Evolutionary conservation across 2,888 invertebrate genomes (phyloP), one percentile per base, ranked within the genome.

Genomic region (Eupsilia transversa): DNA sequence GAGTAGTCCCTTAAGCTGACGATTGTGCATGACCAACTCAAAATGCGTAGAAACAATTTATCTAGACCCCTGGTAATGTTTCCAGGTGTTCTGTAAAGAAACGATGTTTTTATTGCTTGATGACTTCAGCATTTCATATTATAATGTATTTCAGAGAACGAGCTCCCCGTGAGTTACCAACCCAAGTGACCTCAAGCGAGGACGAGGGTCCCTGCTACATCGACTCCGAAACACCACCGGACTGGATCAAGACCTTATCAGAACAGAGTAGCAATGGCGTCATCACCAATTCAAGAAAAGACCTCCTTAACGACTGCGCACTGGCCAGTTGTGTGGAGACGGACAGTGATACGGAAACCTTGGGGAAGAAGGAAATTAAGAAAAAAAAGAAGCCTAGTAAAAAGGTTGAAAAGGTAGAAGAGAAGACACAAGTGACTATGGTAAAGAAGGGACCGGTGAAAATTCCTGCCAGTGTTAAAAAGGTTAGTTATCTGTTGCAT

Each of bases 101-200:
- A n/a, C 35, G 1, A 38, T 27, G 6, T 43, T 63, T 63, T 12
- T 43, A 63, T 30, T 38, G 14, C 20, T 46, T 17, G 17, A 30
- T 23, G n/a, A 35, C 27, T n/a, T 27, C 9, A 56, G n/a, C 0
- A 33, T n/a, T 43, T 5, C 1, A 7, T 20, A 5, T 14, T 20
- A 5, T 14, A n/a, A 35, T 14, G 3, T 10, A 61, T 88, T 95
- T 91, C 63, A 96, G 97, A 84, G 97, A 97, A 84, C 94, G 96
- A 0, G 88, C 94, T 0, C 96, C 97, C 56, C 94, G 97, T 35
- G 97, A 97, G 61, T 87, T 97, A 1, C 97, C 97, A 1, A 94
- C 93, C 0, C 94, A 92, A 81, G 89, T 94, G 54, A 88, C 94
- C 30, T 96, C 96, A 0, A 96, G 96, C 79, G 96, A 96, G 86